A percentile compares a stretch with the other conserved stretches of the same genome.
Evolutionary conservation across 2,888 invertebrate species (phyloP).

Genomic region (Brachycybe producta): DNA sequence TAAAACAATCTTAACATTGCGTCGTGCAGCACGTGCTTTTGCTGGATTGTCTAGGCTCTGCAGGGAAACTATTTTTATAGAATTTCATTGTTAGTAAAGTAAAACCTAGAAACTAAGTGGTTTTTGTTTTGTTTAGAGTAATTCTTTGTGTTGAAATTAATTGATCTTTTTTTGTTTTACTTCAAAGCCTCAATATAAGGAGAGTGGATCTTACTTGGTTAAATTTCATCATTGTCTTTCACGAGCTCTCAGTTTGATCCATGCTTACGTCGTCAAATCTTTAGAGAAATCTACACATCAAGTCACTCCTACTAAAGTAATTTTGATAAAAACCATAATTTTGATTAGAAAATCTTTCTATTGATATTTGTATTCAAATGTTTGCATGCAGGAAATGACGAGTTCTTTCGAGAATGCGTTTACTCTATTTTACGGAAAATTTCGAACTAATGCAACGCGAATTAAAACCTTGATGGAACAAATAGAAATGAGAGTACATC

Average conservation of each 20-base stretch:
- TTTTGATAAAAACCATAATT: constrained; percentile 9
- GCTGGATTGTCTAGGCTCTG: no score
- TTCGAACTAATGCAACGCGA: constrained; percentile 79
- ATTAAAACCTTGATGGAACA: constrained; percentile 66
- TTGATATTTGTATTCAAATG: background rate
- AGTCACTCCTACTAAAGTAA: constrained; percentile 34
- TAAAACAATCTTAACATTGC: no score
- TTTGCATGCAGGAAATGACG: constrained; percentile 27
- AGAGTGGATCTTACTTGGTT: constrained; percentile 63
- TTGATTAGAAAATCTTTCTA: background rate
- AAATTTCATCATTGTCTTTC: constrained; percentile 74
- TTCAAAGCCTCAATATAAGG: constrained; percentile 64
- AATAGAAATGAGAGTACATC: constrained; percentile 61
- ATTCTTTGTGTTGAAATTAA: no score
- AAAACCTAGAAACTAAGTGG: no score
- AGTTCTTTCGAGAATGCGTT: constrained; percentile 44
- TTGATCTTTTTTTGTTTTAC: constrained; percentile 24
- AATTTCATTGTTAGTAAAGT: no score
- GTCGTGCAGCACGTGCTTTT: no score
- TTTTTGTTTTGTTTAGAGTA: no score
- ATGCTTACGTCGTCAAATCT: constrained; percentile 61
- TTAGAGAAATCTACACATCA: constrained; percentile 67
- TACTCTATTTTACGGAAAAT: constrained; percentile 81
- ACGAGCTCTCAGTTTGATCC: constrained; percentile 63
- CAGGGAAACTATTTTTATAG: no score